Base-by-base conservation (phyloP, 2,888 invertebrate species). In the Thymelicus acteon region DNA sequence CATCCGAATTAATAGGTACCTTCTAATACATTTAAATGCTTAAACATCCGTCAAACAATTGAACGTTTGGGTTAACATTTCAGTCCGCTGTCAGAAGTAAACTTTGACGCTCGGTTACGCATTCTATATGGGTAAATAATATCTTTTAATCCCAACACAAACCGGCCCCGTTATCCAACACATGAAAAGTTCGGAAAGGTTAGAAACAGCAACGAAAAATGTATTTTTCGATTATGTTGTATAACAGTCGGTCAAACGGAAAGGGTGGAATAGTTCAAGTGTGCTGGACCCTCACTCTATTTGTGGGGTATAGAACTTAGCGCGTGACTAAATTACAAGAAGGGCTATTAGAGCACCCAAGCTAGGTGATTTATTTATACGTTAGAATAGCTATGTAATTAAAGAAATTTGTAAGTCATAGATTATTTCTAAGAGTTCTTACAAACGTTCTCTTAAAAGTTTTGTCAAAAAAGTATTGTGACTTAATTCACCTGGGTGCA, bases 91-190 rank as follows among this genome's bases (percentile, higher is more conserved):
- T 90, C 91, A 90, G 80, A 86, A 85, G 87, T 88, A 89, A 90
- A 90, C 82, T 87, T 87, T 87, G 87, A 88, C 85, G 86, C 81
- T 83, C 82, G 81, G 85, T 81, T 87, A 83, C 86, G 82, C 83
- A 75, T 73, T 75, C 72, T 73, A 86, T 83, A 85, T 81, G 87
- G 84, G 85, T 87, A 90, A 91, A 89, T 90, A 90, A 91, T 89
- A 90, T 89, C 85, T 91, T 90, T 91, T 91, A 92, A 91, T 90
- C 88, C 90, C 77, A 81, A 83, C 82, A 85, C 80, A 84, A 87
- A 78, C 84, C 82, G 79, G 84, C 89, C 90, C 90, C 85, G 19
- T 88, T 86, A 86, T 88, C 85, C 85, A 77, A 77, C 79, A 80
- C 82, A 85, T 83, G 84, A 88, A 88, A 90, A 88, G 82, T 88